These are phyloP conservation scores for Rhinophrynus dorsalis DNA, from an alignment of 2,797 vertebrate species.

Conservation along the genomic window DNA sequence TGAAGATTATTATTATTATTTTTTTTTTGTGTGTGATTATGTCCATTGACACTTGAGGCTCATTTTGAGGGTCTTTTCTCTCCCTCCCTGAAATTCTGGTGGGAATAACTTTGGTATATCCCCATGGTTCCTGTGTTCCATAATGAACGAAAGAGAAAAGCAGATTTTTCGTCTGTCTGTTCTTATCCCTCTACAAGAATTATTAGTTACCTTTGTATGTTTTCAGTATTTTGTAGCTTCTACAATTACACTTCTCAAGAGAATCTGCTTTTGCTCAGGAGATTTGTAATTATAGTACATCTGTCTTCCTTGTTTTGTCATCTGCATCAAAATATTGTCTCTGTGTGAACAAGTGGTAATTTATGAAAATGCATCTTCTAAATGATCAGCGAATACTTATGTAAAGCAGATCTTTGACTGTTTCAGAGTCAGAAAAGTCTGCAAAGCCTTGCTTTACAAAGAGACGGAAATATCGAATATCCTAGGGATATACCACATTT, in stretches of 20 bases:
- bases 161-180: background rate
- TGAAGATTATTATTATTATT: no score
- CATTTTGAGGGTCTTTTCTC: no score
- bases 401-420: background rate
- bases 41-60: no score
- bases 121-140: background rate
- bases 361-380: background rate
- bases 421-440: background rate
- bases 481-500: background rate
- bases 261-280: background rate
- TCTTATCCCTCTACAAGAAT: no score
- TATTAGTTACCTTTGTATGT: no score
- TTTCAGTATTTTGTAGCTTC: background rate
- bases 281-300: background rate
- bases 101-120: background rate
- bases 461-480: background rate
- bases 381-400: background rate
- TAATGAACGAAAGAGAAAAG: background rate
- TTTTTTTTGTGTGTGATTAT: no score
- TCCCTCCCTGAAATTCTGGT: no score
- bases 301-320: background rate
- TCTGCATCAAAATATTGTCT: background rate
- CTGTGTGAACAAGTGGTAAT: background rate
- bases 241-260: slow-evolving; percentile 2
- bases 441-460: no score